Conservation (phyloP, 2,113 vertebrate genomes). For the Ptychochromis oligacanthus region DNA sequence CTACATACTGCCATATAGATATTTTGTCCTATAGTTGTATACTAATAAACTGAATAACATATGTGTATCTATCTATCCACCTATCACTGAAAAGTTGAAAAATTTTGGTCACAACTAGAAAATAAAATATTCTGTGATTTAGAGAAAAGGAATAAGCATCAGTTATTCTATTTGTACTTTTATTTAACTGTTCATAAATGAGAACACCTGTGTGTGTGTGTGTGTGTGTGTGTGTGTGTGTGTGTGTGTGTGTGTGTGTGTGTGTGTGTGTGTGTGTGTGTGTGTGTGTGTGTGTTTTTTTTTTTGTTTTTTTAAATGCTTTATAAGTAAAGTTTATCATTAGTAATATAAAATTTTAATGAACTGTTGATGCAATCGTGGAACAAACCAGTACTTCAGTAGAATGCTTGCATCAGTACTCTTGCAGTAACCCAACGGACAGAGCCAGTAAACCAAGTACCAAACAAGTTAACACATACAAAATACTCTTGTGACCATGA, state of each 20-base stretch:
- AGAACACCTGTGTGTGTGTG: background rate
- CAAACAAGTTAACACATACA: slow-evolving; percentile 20
- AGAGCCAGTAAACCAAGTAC: background rate
- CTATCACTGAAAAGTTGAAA: background rate
- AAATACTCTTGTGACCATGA: slow-evolving; percentile 5
- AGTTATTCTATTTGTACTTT: too few relatives aligned
- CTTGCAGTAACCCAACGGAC: background rate
- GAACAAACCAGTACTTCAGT: background rate
- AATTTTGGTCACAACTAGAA: background rate
- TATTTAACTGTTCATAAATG: background rate
- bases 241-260: too few relatives aligned
- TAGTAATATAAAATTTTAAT: background rate
- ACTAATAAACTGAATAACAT: background rate
- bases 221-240: too few relatives aligned
- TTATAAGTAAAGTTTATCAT: background rate
- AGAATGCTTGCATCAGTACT: background rate
- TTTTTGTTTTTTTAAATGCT: background rate
- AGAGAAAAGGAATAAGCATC: too few relatives aligned
- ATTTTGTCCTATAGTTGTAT: background rate
- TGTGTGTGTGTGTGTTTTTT: background rate
- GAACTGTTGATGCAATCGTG: background rate
- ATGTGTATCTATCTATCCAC: background rate
- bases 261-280: too few relatives aligned
- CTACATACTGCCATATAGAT: background rate
- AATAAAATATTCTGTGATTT: too few relatives aligned